Evolutionary conservation across 2,888 invertebrate species (phyloP).

Genomic region (Ophion ellenae): DNA sequence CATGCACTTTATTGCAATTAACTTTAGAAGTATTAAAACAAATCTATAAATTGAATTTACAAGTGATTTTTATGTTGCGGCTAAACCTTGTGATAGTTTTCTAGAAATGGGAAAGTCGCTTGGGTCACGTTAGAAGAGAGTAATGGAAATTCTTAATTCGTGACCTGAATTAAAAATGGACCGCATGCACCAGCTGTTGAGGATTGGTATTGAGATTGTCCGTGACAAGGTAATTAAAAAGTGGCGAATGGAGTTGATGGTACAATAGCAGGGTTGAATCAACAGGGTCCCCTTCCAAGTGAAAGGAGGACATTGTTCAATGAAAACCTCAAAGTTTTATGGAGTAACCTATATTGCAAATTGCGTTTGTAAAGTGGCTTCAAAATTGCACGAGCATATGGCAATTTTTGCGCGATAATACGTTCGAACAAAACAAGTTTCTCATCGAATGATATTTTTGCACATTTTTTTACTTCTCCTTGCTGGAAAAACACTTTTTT

Average conservation of each 20-base stretch:
- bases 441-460: background rate
- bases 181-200: background rate
- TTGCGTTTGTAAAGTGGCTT: conserved; percentile 6
- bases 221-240: background rate
- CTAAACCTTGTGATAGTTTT: background rate
- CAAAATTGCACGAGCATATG: background rate
- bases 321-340: conserved; percentile 1
- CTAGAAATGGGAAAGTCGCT: background rate
- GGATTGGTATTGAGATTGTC: background rate
- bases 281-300: conserved; percentile 21
- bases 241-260: background rate
- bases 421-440: background rate
- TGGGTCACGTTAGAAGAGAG: background rate
- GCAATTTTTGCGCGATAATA: background rate
- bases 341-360: conserved; percentile 17
- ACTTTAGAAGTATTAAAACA: background rate
- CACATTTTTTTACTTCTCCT: background rate
- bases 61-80: background rate
- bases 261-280: conserved; percentile 11
- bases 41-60: background rate
- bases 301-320: conserved; percentile 7
- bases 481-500: background rate
- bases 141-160: background rate
- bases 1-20: background rate
- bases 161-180: background rate